Conservation (phyloP, 2,113 vertebrate species). For the Cariama cristata region DNA sequence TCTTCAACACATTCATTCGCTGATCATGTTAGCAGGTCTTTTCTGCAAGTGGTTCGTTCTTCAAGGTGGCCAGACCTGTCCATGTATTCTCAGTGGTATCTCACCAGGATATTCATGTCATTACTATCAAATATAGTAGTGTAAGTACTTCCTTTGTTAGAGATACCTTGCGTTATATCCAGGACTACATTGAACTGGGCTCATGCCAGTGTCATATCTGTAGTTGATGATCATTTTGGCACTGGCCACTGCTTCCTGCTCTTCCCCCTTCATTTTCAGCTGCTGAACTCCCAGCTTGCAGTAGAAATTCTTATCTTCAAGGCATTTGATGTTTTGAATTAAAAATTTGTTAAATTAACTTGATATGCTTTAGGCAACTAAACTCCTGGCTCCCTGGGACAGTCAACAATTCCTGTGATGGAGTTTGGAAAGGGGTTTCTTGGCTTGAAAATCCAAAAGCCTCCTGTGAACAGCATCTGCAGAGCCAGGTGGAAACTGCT, state of each 20-base stretch:
- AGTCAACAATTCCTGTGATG: not conserved
- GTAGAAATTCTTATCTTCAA: not conserved
- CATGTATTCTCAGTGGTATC: not conserved
- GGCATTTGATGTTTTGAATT: not conserved
- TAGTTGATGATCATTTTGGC: not conserved
- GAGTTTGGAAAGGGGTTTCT: not conserved
- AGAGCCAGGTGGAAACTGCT: not conserved
- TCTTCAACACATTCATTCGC: not conserved
- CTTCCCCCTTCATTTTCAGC: not conserved
- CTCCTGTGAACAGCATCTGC: not conserved
- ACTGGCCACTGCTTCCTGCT: not conserved
- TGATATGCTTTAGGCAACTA: not conserved
- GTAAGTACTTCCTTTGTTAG: not conserved
- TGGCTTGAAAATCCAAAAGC: not conserved
- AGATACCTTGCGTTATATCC: not conserved
- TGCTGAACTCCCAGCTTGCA: not conserved
- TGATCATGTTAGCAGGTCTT: not conserved
- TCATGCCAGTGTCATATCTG: rapidly evolving
- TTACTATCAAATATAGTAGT: not conserved
- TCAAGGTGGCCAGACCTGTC: not conserved
- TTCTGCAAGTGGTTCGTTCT: not conserved
- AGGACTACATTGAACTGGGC: not conserved
- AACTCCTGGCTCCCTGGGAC: not conserved
- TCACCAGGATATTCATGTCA: not conserved
- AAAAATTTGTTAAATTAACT: not conserved